Percentiles rank a stretch among this genome's conserved stretches.
phyloP scores from a whole-genome alignment of 1,140 invertebrate species.

The Tetragnatha versicolor region DNA sequence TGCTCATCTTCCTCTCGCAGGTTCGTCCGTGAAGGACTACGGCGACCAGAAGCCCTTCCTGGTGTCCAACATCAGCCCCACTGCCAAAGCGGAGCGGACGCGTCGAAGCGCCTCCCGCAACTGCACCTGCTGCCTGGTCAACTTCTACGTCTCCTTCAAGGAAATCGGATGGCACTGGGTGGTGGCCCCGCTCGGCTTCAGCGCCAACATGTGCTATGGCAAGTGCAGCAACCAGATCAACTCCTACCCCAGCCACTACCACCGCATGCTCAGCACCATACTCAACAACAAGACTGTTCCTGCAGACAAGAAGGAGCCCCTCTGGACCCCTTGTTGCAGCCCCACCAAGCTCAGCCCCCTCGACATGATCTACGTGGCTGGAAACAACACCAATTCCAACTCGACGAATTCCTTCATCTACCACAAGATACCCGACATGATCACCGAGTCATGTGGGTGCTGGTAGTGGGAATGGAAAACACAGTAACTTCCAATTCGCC shows the following conservation, averaged over 20 bases:
- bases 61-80: not conserved
- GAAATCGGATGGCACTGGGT: constrained; percentile 21
- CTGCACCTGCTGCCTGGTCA: not conserved
- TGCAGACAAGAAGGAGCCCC: not conserved
- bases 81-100: no score
- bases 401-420: not conserved
- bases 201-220: constrained; percentile 28
- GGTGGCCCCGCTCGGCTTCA: constrained; percentile 6
- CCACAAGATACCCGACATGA: constrained; percentile 27
- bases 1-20: no score
- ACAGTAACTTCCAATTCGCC: no score
- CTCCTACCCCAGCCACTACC: constrained; percentile 14
- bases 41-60: constrained; percentile 6
- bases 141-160: constrained; percentile 23
- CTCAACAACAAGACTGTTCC: constrained; percentile 7
- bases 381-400: not conserved
- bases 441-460: constrained; percentile 29
- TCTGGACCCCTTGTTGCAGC: constrained; percentile 26
- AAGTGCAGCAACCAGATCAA: constrained; percentile 18
- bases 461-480: not conserved
- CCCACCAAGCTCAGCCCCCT: constrained; percentile 19
- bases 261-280: not conserved
- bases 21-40: not conserved
- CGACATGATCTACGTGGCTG: constrained; percentile 14
- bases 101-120: not conserved